A percentile compares a stretch with the other conserved stretches of the same genome.
phyloP scores from a whole-genome alignment of 2,797 vertebrate genomes.

The Sphaeramia orbicularis region DNA sequence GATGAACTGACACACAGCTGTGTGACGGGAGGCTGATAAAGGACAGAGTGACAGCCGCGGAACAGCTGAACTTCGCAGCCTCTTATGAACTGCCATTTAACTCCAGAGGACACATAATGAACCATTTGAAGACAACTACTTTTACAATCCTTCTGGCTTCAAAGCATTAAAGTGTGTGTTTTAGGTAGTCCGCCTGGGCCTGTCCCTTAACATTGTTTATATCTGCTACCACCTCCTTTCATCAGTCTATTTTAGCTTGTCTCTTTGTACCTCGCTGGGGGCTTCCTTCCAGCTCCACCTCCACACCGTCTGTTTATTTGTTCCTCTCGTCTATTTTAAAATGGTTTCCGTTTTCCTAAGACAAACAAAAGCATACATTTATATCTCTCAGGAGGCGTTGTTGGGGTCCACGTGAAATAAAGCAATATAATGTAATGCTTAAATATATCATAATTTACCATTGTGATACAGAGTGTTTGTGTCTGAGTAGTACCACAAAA shows the following conservation, averaged over 20 bases:
- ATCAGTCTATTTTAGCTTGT: slow-evolving; percentile 69
- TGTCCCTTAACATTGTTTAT: slow-evolving; percentile 29
- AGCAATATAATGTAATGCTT: slow-evolving; percentile 20
- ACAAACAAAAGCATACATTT: slow-evolving; percentile 70
- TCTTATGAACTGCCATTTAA: slow-evolving; percentile 9
- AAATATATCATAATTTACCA: slow-evolving; percentile 10
- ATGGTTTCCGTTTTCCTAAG: slow-evolving; percentile 64
- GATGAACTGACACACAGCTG: slow-evolving; percentile 54
- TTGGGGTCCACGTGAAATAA: slow-evolving; percentile 9
- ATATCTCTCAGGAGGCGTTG: slow-evolving; percentile 30
- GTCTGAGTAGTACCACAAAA: neutral
- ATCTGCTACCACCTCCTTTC: slow-evolving; percentile 56
- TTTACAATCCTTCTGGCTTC: slow-evolving; percentile 7
- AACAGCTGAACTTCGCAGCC: slow-evolving; percentile 15
- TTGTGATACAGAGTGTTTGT: neutral
- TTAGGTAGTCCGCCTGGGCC: slow-evolving; percentile 19
- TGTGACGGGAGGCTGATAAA: slow-evolving; percentile 65
- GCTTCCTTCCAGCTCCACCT: slow-evolving; percentile 63
- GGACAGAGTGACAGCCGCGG: slow-evolving; percentile 49
- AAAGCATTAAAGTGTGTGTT: neutral
- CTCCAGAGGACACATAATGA: slow-evolving; percentile 11
- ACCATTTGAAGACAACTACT: slow-evolving; percentile 14
- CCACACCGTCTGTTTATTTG: slow-evolving; percentile 67
- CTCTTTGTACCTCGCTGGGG: slow-evolving; percentile 57
- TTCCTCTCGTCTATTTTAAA: slow-evolving; percentile 75